Evolutionary conservation across 2,888 invertebrate genomes (phyloP), one percentile per base, ranked within the genome.

Genomic region (Taenaris catops): DNA sequence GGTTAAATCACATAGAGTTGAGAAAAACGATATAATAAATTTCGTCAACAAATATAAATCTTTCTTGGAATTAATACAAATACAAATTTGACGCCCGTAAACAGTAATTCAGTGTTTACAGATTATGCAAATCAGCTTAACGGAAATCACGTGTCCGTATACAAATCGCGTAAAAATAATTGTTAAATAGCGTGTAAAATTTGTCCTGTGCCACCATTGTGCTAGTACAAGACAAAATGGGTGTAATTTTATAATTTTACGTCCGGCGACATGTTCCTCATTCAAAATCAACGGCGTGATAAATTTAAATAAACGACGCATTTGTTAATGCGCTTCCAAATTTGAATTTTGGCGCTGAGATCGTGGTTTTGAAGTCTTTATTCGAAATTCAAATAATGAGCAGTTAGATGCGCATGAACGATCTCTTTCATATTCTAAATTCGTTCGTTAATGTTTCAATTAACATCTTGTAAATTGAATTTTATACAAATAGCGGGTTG

Each of bases 181-280:
- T 74, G 81, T 71, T 83, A 78, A 84, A 84, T 83, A 75, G 84
- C 68, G 79, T 81, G 83, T 75, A 74, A 78, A 75, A 64, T 68
- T 53, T 57, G 59, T 49, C 40, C 49, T 49, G 51, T 44, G 19
- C 46, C 44, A 42, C 65, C 48, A 62, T 80, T 80, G 71, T 78
- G 46, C 51, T 53, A 36, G 26, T 55, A 60, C 54, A 68, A 76
- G 66, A 72, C 69, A 72, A 71, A n/a, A 73, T 64, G 50, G 53
- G 59, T 49, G 63, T 69, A 68, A 64, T 68, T 75, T 66, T 67
- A 67, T 68, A 75, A 20, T 29, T 20, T 29, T 21, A 29, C 49
- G 65, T 67, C 57, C 62, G 57, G 53, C 56, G 51, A 54, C 62
- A 63, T 64, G 53, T 63, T 59, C 42, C 52, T 48, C 57, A 78